Conservation (phyloP, 2,888 invertebrate genomes). For the Harpagoxenus sublaevis region DNA sequence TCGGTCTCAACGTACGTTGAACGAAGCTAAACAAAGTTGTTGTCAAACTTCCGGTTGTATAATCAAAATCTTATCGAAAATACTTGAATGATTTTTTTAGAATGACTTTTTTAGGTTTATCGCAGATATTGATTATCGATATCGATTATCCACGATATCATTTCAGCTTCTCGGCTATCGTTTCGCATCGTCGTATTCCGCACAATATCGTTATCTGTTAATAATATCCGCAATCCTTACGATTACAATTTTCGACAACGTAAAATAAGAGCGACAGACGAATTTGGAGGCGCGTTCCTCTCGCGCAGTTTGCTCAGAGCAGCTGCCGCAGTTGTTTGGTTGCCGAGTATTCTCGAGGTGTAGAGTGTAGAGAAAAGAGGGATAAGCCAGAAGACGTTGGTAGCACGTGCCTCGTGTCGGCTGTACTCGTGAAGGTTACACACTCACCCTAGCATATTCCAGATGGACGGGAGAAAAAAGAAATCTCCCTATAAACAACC, state of each 20-base stretch:
- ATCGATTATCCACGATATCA: no score
- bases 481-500: constrained; percentile 67
- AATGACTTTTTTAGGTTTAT: no score
- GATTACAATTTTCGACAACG: background rate
- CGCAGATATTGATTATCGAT: no score
- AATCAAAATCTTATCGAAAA: background rate
- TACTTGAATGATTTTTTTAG: no score
- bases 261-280: constrained; percentile 41
- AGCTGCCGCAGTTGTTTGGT: constrained; percentile 83
- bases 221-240: no score
- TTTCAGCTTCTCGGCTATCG: no score
- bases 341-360: constrained; percentile 72
- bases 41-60: background rate
- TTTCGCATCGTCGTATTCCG: no score
- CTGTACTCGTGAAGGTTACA: constrained; percentile 73
- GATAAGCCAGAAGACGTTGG: constrained; percentile 77
- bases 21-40: background rate
- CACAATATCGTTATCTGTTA: no score
- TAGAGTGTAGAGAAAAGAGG: constrained; percentile 71
- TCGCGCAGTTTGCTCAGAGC: constrained; percentile 74
- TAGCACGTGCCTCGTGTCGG: constrained; percentile 83
- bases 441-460: constrained; percentile 67
- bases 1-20: background rate
- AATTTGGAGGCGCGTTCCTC: constrained; percentile 57
- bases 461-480: constrained; percentile 55